Percentiles rank a stretch among this genome's conserved stretches.
Evolutionary conservation across 1,140 invertebrate genomes (phyloP).

Genomic region (Andricus grossulariae): DNA sequence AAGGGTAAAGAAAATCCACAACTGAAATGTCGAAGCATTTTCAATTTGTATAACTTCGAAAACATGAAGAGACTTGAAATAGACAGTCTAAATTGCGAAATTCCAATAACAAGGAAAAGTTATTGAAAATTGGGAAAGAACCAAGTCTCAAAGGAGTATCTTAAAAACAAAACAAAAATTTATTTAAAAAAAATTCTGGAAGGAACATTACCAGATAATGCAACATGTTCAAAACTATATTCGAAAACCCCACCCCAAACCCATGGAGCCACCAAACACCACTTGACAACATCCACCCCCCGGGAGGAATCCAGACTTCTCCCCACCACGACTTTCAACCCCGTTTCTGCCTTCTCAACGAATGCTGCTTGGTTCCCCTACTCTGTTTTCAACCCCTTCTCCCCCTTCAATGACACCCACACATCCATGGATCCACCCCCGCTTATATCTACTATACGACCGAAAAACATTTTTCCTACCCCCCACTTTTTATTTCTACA

Average conservation of each 20-base stretch:
- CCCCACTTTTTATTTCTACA: slow-evolving; percentile 21
- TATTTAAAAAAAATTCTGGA: neutral
- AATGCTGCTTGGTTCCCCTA: neutral
- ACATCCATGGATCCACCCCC: neutral
- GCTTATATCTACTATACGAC: slow-evolving; percentile 54
- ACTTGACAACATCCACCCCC: neutral
- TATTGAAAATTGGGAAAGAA: too few species aligned
- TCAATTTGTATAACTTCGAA: too few species aligned
- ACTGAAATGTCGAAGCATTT: too few species aligned
- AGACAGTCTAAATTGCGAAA: too few species aligned
- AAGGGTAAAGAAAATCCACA: too few species aligned
- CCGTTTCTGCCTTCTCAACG: slow-evolving; percentile 3
- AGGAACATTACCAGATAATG: neutral
- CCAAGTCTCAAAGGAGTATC: neutral
- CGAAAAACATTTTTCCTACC: slow-evolving; percentile 58
- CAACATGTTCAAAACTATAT: slow-evolving; percentile 1
- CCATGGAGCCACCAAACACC: slow-evolving; percentile 17
- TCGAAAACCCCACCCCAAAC: neutral
- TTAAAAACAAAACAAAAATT: neutral
- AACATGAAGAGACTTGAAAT: too few species aligned
- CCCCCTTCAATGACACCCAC: neutral
- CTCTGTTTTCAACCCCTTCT: slow-evolving; percentile 9
- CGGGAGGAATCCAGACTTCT: neutral
- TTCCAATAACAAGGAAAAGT: too few species aligned
- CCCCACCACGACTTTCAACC: slow-evolving; percentile 3